These are phyloP conservation scores for Lacanobia oleracea DNA, from an alignment of 2,888 invertebrate species.

Conservation along the genomic window DNA sequence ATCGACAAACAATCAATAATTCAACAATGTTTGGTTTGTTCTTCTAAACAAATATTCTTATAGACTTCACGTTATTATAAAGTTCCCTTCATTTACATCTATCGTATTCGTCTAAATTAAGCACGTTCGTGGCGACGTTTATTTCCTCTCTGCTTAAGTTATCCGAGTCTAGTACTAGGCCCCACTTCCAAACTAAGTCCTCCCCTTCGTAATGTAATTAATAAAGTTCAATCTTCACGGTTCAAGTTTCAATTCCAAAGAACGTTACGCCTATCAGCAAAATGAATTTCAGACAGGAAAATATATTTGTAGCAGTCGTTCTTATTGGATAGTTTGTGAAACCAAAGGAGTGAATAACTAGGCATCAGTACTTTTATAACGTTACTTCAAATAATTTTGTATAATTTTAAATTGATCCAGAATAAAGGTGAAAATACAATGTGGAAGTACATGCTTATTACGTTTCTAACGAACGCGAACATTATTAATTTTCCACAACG, in stretches of 20 bases:
- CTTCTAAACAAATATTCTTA: no score
- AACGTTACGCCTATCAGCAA: constrained; percentile 48
- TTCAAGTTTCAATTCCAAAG: constrained; percentile 57
- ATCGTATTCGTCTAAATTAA: constrained; percentile 40
- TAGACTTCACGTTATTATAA: no score
- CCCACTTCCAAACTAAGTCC: constrained; percentile 49
- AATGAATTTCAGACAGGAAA: constrained; percentile 46
- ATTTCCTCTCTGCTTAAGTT: constrained; percentile 36
- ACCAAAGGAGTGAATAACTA: not conserved
- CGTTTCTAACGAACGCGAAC: not conserved
- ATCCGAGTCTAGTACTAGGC: constrained; percentile 42
- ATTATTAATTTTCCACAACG: not conserved
- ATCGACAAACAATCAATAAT: no score
- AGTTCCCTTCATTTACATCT: constrained; percentile 13
- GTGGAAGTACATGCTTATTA: no score
- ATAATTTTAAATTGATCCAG: no score
- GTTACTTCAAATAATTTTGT: not conserved
- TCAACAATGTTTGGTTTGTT: no score
- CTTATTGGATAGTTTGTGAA: constrained; percentile 17
- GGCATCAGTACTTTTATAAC: not conserved
- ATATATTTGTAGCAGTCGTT: constrained; percentile 37
- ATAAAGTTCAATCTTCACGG: constrained; percentile 55
- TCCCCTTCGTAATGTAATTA: constrained; percentile 53
- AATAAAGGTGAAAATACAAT: no score
- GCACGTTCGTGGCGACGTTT: constrained; percentile 31